Percentiles rank a stretch among this genome's conserved stretches.
These are phyloP conservation scores for Helicoverpa armigera DNA, from an alignment of 1,140 invertebrate species.

Conservation along the genomic window DNA sequence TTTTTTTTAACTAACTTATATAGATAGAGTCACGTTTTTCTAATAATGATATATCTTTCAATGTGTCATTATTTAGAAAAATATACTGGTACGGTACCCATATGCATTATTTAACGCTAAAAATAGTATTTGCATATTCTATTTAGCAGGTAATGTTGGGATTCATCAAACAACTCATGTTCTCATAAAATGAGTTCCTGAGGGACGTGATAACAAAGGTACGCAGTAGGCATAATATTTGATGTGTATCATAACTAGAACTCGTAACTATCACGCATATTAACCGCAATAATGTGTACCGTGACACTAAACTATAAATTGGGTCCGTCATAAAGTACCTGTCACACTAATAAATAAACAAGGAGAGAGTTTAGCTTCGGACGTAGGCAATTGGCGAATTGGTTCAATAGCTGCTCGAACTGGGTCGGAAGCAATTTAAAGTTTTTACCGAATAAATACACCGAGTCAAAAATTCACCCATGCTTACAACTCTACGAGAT, in stretches of 20 bases:
- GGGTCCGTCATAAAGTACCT: constrained; percentile 53
- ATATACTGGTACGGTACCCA: no score
- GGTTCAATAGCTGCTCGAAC: constrained; percentile 76
- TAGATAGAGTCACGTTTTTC: no score
- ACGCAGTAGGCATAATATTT: constrained; percentile 4
- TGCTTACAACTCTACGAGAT: constrained; percentile 59
- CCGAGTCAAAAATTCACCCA: constrained; percentile 74
- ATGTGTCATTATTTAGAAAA: no score
- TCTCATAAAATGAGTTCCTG: background rate
- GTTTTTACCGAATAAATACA: constrained; percentile 82
- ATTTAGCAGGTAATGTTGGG: background rate
- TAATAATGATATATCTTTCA: no score
- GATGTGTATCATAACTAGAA: constrained; percentile 9
- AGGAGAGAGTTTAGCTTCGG: constrained; percentile 63
- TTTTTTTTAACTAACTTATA: no score
- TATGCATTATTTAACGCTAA: no score
- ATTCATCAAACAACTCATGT: background rate
- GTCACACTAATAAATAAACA: constrained; percentile 65
- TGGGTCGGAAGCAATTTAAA: constrained; percentile 83
- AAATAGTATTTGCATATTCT: no score
- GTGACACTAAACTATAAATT: constrained; percentile 32
- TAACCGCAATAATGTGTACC: constrained; percentile 19
- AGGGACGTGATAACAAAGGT: background rate
- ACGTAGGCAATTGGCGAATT: constrained; percentile 75
- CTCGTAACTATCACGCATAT: constrained; percentile 15